These are phyloP conservation scores for Magallana ariakensis DNA, from an alignment of 1,140 invertebrate genomes.

Conservation along the genomic window DNA sequence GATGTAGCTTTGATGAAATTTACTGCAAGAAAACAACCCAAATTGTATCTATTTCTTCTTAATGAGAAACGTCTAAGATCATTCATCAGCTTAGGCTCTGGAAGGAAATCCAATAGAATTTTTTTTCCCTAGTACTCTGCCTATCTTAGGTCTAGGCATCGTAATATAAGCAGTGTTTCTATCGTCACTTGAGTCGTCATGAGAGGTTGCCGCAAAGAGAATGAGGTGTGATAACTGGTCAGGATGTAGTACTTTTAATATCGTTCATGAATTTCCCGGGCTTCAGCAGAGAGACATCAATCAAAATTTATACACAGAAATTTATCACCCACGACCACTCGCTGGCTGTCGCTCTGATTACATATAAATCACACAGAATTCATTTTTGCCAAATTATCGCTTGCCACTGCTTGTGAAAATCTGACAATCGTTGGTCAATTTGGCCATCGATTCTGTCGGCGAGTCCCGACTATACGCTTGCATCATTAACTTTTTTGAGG, in stretches of 20 bases:
- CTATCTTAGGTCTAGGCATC: neutral
- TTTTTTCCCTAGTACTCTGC: neutral
- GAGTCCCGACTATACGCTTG: slow-evolving; percentile 1
- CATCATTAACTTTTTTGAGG: slow-evolving; percentile 32
- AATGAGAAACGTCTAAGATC: neutral
- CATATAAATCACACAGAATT: slow-evolving; percentile 17
- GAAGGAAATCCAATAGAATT: slow-evolving; percentile 30
- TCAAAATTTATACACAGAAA: slow-evolving; percentile 31
- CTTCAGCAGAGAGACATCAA: slow-evolving; percentile 29
- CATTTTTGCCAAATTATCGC: slow-evolving; percentile 32
- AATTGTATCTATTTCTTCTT: neutral
- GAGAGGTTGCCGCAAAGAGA: neutral
- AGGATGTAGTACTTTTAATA: slow-evolving; percentile 25
- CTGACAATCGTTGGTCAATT: slow-evolving; percentile 22
- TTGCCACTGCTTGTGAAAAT: slow-evolving; percentile 27
- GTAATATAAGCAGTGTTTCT: slow-evolving; percentile 12
- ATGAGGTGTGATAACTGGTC: neutral
- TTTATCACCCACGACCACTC: slow-evolving; percentile 21
- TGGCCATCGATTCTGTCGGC: slow-evolving; percentile 28
- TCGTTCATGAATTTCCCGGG: slow-evolving; percentile 5
- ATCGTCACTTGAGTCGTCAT: neutral
- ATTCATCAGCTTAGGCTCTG: slow-evolving; percentile 5
- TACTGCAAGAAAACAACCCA: neutral
- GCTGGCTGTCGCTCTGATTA: slow-evolving; percentile 1
- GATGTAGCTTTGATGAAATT: neutral